Conservation (phyloP, 1,140 invertebrate species). For the Rhizoglyphus robini region DNA sequence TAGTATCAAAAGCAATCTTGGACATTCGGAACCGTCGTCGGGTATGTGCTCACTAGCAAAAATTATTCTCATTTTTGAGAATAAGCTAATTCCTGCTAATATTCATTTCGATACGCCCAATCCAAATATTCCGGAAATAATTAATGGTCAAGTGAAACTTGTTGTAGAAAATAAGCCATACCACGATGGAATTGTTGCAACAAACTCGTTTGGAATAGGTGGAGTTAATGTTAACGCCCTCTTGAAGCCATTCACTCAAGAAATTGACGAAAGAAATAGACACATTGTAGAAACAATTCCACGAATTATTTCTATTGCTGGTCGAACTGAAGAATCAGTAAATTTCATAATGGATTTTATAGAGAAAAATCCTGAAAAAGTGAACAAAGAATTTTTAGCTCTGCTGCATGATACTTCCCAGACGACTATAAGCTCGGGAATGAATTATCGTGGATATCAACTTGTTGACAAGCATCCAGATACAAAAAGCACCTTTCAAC, state of each 20-base stretch:
- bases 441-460: slow-evolving; percentile 22
- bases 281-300: slow-evolving; percentile 23
- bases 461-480: slow-evolving; percentile 6
- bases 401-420: slow-evolving; percentile 14
- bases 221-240: slow-evolving; percentile 23
- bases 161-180: slow-evolving; percentile 26
- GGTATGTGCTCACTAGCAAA: slow-evolving; percentile 74
- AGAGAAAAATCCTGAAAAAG: slow-evolving; percentile 30
- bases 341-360: slow-evolving; percentile 33
- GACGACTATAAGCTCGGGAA: slow-evolving; percentile 4
- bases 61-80: slow-evolving; percentile 74
- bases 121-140: slow-evolving; percentile 67
- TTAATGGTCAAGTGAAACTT: slow-evolving; percentile 66
- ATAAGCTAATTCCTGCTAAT: slow-evolving; percentile 69
- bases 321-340: slow-evolving; percentile 30
- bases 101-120: slow-evolving; percentile 78
- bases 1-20: slow-evolving; percentile 95
- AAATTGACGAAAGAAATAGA: slow-evolving; percentile 35
- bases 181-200: slow-evolving; percentile 22
- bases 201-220: slow-evolving; percentile 25
- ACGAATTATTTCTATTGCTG: slow-evolving; percentile 15
- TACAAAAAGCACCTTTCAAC: not conserved
- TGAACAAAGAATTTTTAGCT: slow-evolving; percentile 22
- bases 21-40: slow-evolving; percentile 86
- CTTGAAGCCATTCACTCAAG: slow-evolving; percentile 45